Evolutionary conservation across 1,140 invertebrate species (phyloP), one percentile per base, ranked within the genome.

Genomic region (Danaus plexippus): DNA sequence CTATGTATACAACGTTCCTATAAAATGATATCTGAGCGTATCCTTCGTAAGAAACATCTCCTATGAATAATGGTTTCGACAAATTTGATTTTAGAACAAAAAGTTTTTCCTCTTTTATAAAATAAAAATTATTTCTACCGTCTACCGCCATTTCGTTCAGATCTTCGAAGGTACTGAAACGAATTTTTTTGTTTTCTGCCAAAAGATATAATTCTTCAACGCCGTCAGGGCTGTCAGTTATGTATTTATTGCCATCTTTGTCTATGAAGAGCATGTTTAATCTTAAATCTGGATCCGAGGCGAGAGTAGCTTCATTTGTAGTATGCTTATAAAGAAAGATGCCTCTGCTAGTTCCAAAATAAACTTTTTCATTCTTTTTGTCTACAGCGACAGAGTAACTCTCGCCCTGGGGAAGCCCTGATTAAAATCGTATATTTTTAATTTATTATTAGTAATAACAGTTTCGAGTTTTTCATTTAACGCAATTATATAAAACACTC

Each of bases 351-450:
- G 77, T 84, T 40, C 78, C 77, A 52, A 84, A 80, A 57, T 75
- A 84, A 18, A 82, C 71, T 54, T 71, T 74, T 0, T 57, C 44
- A 9, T 69, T 58, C 22, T 70, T 76, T 49, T 71, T 80, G 52
- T 81, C 79, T n/a, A 80, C 48, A 5, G 79, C 80, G 53, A 84
- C 58, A 10, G 80, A 80, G 57, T 79, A 81, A 45, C 75, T 75
- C 13, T 69, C 48, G 2, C 77, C 73, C 12, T 73, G 64, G 9
- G 80, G 80, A 52, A 84, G 64, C 59, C 80, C 80, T 80, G 50
- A 47, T 63, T 47, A 60, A 52, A 61, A 43, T 43, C 63, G 48
- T 45, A 47, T 2, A 52, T 48, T 51, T 51, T 59, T 40, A n/a
- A 46, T 52, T 11, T 49, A 3, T 32, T 2, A 2, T 22, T 22